phyloP scores from a whole-genome alignment of 2,888 invertebrate genomes.

The Agonopterix subpropinquella region DNA sequence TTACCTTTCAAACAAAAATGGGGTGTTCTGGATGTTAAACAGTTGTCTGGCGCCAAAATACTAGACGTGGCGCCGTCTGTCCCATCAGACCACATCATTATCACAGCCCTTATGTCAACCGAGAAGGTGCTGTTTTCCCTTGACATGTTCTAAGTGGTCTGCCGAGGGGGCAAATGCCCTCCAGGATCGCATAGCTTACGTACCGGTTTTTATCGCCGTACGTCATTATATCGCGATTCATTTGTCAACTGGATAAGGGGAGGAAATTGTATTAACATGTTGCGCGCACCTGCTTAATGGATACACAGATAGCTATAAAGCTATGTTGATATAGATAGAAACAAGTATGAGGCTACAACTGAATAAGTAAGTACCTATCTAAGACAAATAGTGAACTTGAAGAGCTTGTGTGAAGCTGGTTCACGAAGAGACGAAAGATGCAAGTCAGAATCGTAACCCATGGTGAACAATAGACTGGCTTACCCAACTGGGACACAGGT shows the following conservation, averaged over 20 bases:
- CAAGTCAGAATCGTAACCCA: too few species aligned
- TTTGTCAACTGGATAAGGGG: neutral
- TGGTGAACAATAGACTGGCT: too few species aligned
- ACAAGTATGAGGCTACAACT: neutral
- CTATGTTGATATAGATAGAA: neutral
- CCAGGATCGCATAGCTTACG: neutral
- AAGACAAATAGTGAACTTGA: too few species aligned
- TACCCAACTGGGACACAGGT: too few species aligned
- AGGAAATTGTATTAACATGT: neutral
- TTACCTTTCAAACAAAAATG: conserved; percentile 22
- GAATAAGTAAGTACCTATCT: too few species aligned
- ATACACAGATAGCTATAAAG: too few species aligned
- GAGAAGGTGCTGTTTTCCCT: neutral
- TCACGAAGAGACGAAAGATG: too few species aligned
- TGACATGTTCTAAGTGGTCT: neutral
- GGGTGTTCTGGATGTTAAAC: conserved; percentile 38
- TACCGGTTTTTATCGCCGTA: neutral
- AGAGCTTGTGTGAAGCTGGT: too few species aligned
- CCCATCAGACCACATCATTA: conserved; percentile 6
- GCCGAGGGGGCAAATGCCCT: neutral
- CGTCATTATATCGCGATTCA: conserved; percentile 1
- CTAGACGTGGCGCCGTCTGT: conserved; percentile 34
- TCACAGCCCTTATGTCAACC: conserved; percentile 3
- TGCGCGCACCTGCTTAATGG: neutral
- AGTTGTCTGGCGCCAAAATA: conserved; percentile 60